Base-by-base conservation (phyloP, 2,888 invertebrate genomes). In the Amphiduros pacificus region DNA sequence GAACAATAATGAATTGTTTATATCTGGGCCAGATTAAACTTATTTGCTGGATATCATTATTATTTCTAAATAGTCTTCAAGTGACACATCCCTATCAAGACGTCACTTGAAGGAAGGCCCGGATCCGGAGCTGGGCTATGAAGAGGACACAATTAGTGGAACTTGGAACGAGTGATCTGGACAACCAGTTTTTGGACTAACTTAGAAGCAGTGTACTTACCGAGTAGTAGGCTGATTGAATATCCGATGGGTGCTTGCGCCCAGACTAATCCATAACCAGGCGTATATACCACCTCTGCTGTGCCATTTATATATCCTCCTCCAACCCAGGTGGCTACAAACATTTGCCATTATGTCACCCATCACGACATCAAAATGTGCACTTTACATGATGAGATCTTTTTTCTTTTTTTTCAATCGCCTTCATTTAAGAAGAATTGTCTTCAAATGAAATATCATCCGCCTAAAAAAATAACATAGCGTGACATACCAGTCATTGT, bases 401-500 rank as follows among this genome's bases (percentile, higher is more conserved):
- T 17, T 9, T 36, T 36, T 11, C 36, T 36, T 36, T 36, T 17
- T 36, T 36, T 17, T 36, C 9, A 36, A 36, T 36, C n/a, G n/a
- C n/a, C n/a, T n/a, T n/a, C n/a, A n/a, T n/a, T n/a, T n/a, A n/a
- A n/a, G n/a, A n/a, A n/a, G n/a, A n/a, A n/a, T n/a, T n/a, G n/a
- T n/a, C n/a, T n/a, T n/a, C n/a, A n/a, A n/a, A n/a, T n/a, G n/a
- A n/a, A n/a, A n/a, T n/a, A n/a, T n/a, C n/a, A 36, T 36, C 17
- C 36, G 17, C 9, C 17, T 11, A 9, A 9, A 36, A 36, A 36
- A 36, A 9, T 17, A 20, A 49, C 9, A 49, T 20, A 14, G 11
- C 9, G 22, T 20, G 24, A 6, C 66, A 58, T 62, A 77, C 78
- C 77, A 63, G 77, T 77, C 78, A 78, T 77, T 4, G 77, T 78